Conservation (phyloP, 1,140 invertebrate species). For the Diorhabda sublineata region DNA sequence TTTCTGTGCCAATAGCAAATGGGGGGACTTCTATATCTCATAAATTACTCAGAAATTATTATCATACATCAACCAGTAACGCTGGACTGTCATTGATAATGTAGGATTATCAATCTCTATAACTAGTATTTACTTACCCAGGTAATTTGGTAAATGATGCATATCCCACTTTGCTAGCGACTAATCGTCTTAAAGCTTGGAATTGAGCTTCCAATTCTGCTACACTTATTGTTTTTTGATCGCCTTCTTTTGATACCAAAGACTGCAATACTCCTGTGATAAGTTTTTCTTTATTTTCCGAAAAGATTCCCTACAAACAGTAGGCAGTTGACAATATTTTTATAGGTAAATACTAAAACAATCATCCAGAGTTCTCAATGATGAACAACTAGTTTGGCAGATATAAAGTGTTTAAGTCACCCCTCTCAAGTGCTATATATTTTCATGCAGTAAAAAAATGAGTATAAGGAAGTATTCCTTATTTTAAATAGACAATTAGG, state of each 20-base stretch:
- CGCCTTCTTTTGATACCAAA: conserved; percentile 68
- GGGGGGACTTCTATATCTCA: no score
- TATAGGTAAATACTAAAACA: no score
- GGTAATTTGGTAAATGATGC: conserved; percentile 88
- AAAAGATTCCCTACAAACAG: conserved; percentile 77
- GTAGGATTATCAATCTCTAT: not conserved
- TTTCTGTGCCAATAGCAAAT: no score
- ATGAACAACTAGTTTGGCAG: no score
- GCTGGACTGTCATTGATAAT: not conserved
- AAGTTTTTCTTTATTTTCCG: conserved; percentile 97
- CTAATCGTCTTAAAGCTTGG: conserved; percentile 85
- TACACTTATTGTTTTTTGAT: conserved; percentile 57
- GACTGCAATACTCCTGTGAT: conserved; percentile 77
- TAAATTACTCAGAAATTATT: not conserved
- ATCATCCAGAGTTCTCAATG: no score
- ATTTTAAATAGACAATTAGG: no score
- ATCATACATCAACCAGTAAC: not conserved
- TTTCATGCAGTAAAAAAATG: no score
- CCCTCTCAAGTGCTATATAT: no score
- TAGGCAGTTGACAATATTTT: no score
- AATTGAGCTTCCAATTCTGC: conserved; percentile 87
- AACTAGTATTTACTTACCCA: conserved; percentile 57
- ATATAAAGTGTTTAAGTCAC: no score
- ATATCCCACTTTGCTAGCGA: conserved; percentile 97
- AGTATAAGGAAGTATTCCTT: no score